Conservation (phyloP, 2,797 vertebrate species). For the Spea hammondii region DNA sequence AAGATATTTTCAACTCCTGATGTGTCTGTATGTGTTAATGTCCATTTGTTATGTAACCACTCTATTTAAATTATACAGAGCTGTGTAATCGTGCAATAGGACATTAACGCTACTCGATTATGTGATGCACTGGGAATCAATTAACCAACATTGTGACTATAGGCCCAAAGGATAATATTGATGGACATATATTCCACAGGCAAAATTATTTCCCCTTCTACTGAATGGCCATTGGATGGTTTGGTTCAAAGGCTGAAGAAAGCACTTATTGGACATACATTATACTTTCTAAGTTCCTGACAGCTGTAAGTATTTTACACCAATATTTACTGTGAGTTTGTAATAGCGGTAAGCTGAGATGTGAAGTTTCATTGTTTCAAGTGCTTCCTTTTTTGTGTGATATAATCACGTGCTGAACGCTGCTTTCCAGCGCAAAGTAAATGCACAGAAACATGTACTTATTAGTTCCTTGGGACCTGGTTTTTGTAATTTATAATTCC, state of each 20-base stretch:
- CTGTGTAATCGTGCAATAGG: too few species aligned
- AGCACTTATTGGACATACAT: slow-evolving; percentile 3
- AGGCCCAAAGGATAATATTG: neutral
- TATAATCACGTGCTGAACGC: neutral
- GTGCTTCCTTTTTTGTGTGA: neutral
- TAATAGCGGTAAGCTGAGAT: slow-evolving; percentile 2
- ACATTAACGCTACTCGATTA: too few species aligned
- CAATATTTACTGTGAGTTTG: slow-evolving; percentile 17
- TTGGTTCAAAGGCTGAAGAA: slow-evolving; percentile 32
- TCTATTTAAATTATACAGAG: too few species aligned
- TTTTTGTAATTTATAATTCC: neutral
- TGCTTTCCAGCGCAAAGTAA: neutral
- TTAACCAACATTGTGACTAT: neutral
- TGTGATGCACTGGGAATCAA: too few species aligned
- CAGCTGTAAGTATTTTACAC: slow-evolving; percentile 42
- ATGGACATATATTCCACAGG: slow-evolving; percentile 10
- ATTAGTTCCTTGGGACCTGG: neutral
- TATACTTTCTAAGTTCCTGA: slow-evolving; percentile 9
- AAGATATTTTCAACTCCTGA: too few species aligned
- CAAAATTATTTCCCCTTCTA: neutral
- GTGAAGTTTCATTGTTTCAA: slow-evolving; percentile 7
- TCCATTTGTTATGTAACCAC: too few species aligned
- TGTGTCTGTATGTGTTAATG: too few species aligned
- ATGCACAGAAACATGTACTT: neutral
- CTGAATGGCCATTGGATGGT: neutral